These are phyloP conservation scores for Brachypteracias leptosomus DNA, from an alignment of 2,113 vertebrate genomes.

Conservation along the genomic window DNA sequence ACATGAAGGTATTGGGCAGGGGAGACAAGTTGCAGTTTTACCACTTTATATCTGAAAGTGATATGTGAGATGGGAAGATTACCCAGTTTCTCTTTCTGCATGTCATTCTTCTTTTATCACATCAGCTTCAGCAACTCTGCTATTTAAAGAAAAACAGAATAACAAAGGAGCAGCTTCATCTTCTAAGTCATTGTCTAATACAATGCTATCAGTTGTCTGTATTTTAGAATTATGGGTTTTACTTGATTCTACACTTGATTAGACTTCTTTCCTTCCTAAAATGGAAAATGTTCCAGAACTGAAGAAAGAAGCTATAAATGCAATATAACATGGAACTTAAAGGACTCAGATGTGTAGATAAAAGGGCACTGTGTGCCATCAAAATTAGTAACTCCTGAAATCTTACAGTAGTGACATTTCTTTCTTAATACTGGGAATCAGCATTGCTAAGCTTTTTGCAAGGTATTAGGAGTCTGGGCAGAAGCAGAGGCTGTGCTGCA, in stretches of 20 bases:
- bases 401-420: neutral
- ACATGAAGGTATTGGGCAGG: neutral
- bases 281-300: constrained; percentile 1
- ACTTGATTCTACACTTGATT: neutral
- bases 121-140: neutral
- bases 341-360: neutral
- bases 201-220: neutral
- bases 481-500: neutral
- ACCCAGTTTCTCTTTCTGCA: neutral
- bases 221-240: constrained; percentile 1
- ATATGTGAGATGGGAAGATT: neutral
- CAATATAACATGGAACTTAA: neutral
- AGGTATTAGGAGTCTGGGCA: neutral
- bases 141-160: constrained; percentile 15
- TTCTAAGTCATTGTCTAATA: constrained; percentile 24
- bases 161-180: constrained; percentile 15
- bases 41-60: neutral
- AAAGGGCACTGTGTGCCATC: neutral
- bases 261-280: constrained; percentile 7
- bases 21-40: neutral
- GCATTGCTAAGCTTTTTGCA: neutral
- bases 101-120: constrained; percentile 14
- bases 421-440: neutral
- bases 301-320: neutral
- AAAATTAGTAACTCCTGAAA: neutral